Evolutionary conservation across 2,888 invertebrate species (phyloP), one percentile per base, ranked within the genome.

Genomic region (Oeneis ivallda): DNA sequence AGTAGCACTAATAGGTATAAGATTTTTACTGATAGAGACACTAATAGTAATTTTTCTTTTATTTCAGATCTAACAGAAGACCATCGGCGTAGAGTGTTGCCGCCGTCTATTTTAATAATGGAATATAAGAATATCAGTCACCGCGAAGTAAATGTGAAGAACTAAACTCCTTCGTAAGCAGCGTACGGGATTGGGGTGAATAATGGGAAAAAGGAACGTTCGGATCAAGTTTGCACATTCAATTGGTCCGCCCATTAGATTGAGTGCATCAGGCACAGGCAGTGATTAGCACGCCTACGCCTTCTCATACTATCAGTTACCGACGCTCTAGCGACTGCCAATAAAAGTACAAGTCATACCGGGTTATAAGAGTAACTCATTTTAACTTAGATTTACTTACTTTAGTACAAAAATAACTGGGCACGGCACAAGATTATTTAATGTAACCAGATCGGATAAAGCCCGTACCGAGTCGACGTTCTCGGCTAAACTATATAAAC

Each of bases 281-380:
- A n/a, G 76, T 78, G 85, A 83, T 81, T 90, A 90, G 86, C 83
- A 79, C 78, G 82, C 79, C 80, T 77, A 74, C 79, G 74, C 77
- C 76, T 76, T 74, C 69, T 76, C 70, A 74, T 79, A 80, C 77
- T 94, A 77, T 77, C 86, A 91, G 91, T 91, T 90, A 90, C 91
- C 91, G 86, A 87, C 88, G 89, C 91, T 82, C 85, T 83, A 85
- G 89, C 90, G 87, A 85, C 87, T 86, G 89, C 90, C 90, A 89
- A 90, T 86, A 88, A 86, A 70, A 92, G 91, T 92, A 92, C 91
- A 92, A 92, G 90, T 90, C 90, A 89, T 85, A 85, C 83, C 89
- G 87, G 88, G 88, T 90, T 86, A 62, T 61, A 70, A 65, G 57
- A 65, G 83, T 77, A 79, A 76, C 81, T 80, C 85, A 81, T 80